phyloP scores from a whole-genome alignment of 2,888 invertebrate species.

The Amiota minor region DNA sequence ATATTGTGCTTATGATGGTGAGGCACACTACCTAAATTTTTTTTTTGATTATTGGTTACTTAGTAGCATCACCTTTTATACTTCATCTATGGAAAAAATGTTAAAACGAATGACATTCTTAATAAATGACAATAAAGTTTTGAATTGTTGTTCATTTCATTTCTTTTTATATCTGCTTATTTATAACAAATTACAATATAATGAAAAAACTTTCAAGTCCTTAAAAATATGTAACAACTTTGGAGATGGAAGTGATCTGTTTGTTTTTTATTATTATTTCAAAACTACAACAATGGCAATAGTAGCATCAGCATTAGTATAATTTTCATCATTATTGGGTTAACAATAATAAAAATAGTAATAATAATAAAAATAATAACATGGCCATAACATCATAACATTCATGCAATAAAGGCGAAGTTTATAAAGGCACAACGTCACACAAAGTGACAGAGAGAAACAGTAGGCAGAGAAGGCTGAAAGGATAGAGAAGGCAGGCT shows the following conservation, averaged over 20 bases:
- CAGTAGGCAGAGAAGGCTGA: not conserved
- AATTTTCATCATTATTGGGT: conserved; percentile 42
- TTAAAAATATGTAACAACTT: too few species aligned
- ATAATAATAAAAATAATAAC: conserved; percentile 7
- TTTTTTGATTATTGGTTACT: too few species aligned
- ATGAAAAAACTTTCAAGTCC: too few species aligned
- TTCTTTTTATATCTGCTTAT: too few species aligned
- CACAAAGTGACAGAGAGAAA: conserved; percentile 45
- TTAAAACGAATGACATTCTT: too few species aligned
- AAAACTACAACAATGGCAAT: conserved; percentile 44
- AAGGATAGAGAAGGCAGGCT: not conserved
- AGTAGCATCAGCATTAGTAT: conserved; percentile 38
- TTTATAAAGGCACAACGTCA: conserved; percentile 65
- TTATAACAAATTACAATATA: too few species aligned
- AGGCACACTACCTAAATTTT: too few species aligned
- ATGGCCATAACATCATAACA: not conserved
- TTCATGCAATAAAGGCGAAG: conserved; percentile 54
- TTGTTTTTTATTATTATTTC: conserved; percentile 14
- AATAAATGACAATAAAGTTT: too few species aligned
- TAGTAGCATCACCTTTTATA: too few species aligned
- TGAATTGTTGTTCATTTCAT: too few species aligned
- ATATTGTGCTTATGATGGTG: too few species aligned
- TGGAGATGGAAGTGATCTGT: not conserved
- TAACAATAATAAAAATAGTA: conserved; percentile 29
- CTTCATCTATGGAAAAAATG: too few species aligned